Conservation (phyloP, 2,888 invertebrate species). For the Cantharis nigra region DNA sequence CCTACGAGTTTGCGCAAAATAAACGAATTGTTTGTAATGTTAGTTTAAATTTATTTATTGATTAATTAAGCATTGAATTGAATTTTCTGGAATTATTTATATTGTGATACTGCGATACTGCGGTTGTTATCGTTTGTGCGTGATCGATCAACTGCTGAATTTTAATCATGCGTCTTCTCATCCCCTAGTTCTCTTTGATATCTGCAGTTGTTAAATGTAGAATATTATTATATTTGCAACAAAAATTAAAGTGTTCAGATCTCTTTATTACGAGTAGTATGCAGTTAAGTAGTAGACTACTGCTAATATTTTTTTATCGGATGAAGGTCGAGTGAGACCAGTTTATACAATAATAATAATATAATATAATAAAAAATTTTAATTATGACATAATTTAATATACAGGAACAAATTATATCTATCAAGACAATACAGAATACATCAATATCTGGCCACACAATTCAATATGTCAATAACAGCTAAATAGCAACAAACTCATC, state of each 20-base stretch:
- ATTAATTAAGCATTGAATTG: background rate
- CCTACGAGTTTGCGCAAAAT: slow-evolving; percentile 20
- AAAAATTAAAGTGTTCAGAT: background rate
- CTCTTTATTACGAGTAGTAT: too few relatives aligned
- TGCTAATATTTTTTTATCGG: too few relatives aligned
- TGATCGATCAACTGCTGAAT: background rate
- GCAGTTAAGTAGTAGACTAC: too few relatives aligned
- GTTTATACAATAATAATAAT: too few relatives aligned
- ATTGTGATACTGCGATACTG: background rate
- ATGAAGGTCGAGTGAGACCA: too few relatives aligned
- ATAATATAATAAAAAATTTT: too few relatives aligned
- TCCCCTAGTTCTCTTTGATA: background rate
- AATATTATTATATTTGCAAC: background rate
- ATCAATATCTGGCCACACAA: too few relatives aligned
- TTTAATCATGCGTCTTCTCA: background rate
- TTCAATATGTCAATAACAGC: too few relatives aligned
- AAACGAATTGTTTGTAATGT: background rate
- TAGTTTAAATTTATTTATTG: background rate
- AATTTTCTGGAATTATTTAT: background rate
- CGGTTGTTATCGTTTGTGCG: background rate
- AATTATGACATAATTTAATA: too few relatives aligned
- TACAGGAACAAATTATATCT: too few relatives aligned
- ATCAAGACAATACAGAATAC: too few relatives aligned
- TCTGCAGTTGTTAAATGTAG: background rate
- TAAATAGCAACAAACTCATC: too few relatives aligned